Percentiles rank a stretch among this genome's conserved stretches.
Evolutionary conservation across 2,797 vertebrate genomes (phyloP).

Genomic region (Acipenser transmontanus): DNA sequence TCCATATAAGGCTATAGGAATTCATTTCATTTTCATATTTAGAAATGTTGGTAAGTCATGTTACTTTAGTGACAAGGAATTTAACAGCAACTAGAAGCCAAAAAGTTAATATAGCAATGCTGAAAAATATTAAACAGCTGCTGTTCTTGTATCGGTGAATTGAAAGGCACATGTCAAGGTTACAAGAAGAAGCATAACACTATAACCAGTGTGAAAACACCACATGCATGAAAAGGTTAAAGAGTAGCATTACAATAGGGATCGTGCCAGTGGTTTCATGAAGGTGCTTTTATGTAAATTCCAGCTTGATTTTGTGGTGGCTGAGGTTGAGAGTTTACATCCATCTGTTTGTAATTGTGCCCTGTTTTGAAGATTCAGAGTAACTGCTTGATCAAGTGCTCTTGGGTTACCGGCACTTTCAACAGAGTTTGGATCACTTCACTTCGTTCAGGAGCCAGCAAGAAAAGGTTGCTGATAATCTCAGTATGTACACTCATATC

Average conservation of each 20-base stretch:
- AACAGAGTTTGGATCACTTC: not conserved
- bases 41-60: no score
- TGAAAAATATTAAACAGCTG: not conserved
- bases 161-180: not conserved
- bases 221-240: constrained; percentile 41
- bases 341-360: constrained; percentile 72
- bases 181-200: constrained; percentile 9
- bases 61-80: no score
- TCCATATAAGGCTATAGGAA: no score
- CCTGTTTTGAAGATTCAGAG: constrained; percentile 39
- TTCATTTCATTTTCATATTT: no score
- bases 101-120: no score
- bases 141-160: not conserved
- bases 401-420: constrained; percentile 28
- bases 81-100: no score
- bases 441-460: no score
- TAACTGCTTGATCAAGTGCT: constrained; percentile 41
- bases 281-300: constrained; percentile 53
- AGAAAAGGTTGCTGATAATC: no score
- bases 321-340: constrained; percentile 46
- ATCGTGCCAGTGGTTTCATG: constrained; percentile 43
- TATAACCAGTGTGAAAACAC: constrained; percentile 36
- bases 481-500: no score
- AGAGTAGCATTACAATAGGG: constrained; percentile 31
- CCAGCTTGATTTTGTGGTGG: constrained; percentile 48